Conservation (phyloP, 2,113 vertebrate species). For the Dasypus novemcinctus region DNA sequence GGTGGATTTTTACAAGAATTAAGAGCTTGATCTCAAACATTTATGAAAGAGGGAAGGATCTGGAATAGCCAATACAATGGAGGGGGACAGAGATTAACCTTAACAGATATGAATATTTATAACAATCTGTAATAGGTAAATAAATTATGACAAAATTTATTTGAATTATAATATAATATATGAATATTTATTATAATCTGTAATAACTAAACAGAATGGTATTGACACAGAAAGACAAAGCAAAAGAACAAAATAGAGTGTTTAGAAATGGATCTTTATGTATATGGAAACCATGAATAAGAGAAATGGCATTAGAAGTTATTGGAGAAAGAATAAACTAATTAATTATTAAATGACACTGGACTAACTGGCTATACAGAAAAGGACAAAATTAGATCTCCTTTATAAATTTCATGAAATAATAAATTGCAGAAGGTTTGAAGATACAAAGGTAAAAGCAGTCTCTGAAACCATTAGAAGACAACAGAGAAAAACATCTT, state of each 20-base stretch:
- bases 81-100: not conserved
- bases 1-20: not conserved
- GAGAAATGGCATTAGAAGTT: not conserved
- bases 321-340: not conserved
- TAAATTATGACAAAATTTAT: too few species aligned
- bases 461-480: not conserved
- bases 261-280: not conserved
- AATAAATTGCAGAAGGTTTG: not conserved
- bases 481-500: not conserved
- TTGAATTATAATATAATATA: too few species aligned
- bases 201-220: not conserved
- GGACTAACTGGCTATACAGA: not conserved
- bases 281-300: not conserved
- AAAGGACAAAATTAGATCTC: not conserved
- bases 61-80: not conserved
- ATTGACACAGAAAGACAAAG: not conserved
- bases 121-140: too few species aligned
- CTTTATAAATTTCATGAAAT: conserved; percentile 11
- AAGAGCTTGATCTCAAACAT: not conserved
- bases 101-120: not conserved
- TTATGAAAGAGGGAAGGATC: not conserved
- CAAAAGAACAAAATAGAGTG: not conserved
- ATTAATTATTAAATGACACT: not conserved
- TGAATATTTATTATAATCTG: too few species aligned
- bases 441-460: not conserved